These are phyloP conservation scores for Passerina amoena DNA, from an alignment of 2,113 vertebrate genomes.

Conservation along the genomic window DNA sequence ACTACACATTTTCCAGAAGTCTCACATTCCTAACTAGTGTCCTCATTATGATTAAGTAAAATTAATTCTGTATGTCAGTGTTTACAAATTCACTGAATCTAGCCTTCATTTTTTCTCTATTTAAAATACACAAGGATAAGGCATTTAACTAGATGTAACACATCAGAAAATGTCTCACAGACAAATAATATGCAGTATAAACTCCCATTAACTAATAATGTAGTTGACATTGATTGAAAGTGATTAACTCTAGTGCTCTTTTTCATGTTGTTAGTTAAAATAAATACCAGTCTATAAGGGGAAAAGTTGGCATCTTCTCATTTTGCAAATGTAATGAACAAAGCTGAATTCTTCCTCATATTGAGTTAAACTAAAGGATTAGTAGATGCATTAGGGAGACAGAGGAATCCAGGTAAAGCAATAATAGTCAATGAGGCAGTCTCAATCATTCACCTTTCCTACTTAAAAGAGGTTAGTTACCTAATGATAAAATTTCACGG, in stretches of 20 bases:
- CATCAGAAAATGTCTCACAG: constrained; percentile 76
- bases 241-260: constrained; percentile 79
- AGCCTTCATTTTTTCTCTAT: constrained; percentile 69
- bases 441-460: constrained; percentile 76
- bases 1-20: background rate
- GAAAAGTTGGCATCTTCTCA: constrained; percentile 70
- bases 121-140: constrained; percentile 70
- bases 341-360: constrained; percentile 57
- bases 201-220: constrained; percentile 79
- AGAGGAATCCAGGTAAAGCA: constrained; percentile 66
- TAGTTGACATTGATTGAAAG: constrained; percentile 80
- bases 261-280: constrained; percentile 79
- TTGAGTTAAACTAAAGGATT: constrained; percentile 66
- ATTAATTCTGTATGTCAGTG: constrained; percentile 40
- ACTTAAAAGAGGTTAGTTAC: constrained; percentile 74
- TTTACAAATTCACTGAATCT: constrained; percentile 63
- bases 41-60: constrained; percentile 54
- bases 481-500: constrained; percentile 76
- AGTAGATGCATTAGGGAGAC: constrained; percentile 65
- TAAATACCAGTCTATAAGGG: constrained; percentile 71
- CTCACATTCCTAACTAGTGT: background rate
- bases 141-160: constrained; percentile 78
- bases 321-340: constrained; percentile 74
- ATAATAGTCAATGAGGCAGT: constrained; percentile 74
- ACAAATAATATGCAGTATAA: constrained; percentile 79